A percentile compares a stretch with the other conserved stretches of the same genome.
Conservation (phyloP, 2,888 invertebrate species). For the Invenusta paracnida region DNA sequence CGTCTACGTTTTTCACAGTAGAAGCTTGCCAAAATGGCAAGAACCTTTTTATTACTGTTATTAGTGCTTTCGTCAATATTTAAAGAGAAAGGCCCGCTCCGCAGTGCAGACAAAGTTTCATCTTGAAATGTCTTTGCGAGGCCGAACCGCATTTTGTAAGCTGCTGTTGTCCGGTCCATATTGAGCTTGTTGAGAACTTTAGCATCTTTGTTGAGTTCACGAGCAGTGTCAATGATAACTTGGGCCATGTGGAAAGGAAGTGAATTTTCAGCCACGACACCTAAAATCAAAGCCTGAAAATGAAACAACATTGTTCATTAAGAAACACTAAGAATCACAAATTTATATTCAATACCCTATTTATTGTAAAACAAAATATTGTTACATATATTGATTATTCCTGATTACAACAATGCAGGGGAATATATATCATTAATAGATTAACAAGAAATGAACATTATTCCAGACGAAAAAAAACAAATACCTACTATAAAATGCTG, state of each 20-base stretch:
- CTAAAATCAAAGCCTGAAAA: constrained; percentile 45
- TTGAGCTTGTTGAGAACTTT: constrained; percentile 15
- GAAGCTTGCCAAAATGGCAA: constrained; percentile 43
- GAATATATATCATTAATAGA: too few species aligned
- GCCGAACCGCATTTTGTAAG: constrained; percentile 41
- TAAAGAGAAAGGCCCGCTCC: constrained; percentile 13
- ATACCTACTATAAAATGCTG: too few species aligned
- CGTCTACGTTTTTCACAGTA: not conserved
- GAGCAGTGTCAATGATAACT: not conserved
- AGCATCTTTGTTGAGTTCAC: constrained; percentile 5
- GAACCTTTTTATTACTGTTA: constrained; percentile 44
- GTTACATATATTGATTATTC: too few species aligned
- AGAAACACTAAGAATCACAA: not conserved
- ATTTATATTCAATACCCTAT: too few species aligned
- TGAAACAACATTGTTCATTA: not conserved
- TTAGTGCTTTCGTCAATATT: constrained; percentile 47
- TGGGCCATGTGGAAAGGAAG: constrained; percentile 45
- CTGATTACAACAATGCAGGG: too few species aligned
- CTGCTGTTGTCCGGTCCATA: constrained; percentile 35
- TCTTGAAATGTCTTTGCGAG: constrained; percentile 33
- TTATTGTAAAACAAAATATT: too few species aligned
- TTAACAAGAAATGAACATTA: too few species aligned
- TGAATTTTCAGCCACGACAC: constrained; percentile 45
- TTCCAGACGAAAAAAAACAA: too few species aligned
- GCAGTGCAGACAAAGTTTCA: constrained; percentile 1